Conservation (phyloP, 2,888 invertebrate species). For the Harmothoe impar region DNA sequence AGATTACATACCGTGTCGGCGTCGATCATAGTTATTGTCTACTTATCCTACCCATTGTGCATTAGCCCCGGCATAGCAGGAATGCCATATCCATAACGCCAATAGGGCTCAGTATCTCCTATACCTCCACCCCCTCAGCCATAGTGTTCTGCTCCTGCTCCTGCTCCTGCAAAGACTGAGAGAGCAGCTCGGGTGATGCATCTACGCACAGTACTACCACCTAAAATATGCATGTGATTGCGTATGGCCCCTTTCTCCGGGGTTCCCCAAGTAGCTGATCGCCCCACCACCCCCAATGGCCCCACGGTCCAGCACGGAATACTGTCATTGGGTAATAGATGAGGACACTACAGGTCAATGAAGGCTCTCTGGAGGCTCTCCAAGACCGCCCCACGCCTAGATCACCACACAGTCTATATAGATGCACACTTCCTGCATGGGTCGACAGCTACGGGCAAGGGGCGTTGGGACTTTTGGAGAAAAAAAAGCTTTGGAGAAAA, state of each 20-base stretch:
- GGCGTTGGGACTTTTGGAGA: too few relatives aligned
- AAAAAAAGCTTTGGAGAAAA: too few relatives aligned
- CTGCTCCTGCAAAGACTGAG: background rate
- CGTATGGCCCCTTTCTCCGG: background rate
- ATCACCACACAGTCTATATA: background rate
- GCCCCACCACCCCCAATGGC: background rate
- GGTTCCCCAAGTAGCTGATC: background rate
- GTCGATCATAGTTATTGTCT: conserved; percentile 20
- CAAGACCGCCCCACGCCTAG: background rate
- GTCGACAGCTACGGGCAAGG: too few relatives aligned
- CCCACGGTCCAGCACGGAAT: background rate
- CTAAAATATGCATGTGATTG: conserved; percentile 35
- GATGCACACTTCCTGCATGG: background rate
- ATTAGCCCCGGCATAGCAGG: background rate
- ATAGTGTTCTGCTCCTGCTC: too few relatives aligned
- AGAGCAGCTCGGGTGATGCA: background rate
- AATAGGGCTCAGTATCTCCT: background rate
- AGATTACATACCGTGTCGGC: background rate
- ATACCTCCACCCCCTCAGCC: background rate
- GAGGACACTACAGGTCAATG: conserved; percentile 26
- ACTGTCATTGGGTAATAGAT: conserved; percentile 31
- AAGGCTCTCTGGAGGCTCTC: background rate
- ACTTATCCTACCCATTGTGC: background rate
- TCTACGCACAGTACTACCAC: background rate
- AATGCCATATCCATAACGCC: conserved; percentile 9